Percentiles rank a stretch among this genome's conserved stretches.
phyloP scores from a whole-genome alignment of 1,140 invertebrate genomes.

The Ctenoplectra terminalis region DNA sequence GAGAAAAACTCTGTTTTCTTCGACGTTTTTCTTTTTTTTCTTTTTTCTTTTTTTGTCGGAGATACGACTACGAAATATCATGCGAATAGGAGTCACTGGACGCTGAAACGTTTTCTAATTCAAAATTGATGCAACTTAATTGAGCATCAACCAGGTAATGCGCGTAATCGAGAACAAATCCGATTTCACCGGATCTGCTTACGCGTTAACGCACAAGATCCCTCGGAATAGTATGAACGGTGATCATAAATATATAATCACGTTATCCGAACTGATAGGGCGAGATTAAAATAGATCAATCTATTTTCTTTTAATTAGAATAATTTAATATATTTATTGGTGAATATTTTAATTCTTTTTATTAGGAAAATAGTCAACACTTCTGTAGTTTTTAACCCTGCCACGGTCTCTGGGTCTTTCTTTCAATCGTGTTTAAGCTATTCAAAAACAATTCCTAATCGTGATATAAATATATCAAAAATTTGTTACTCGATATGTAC shows the following conservation, averaged over 20 bases:
- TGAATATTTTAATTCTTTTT: no score
- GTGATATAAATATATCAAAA: no score
- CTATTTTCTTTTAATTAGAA: no score
- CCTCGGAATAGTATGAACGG: background rate
- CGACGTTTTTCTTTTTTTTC: background rate
- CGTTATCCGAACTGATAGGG: no score
- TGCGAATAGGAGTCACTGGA: background rate
- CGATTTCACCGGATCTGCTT: slow-evolving; percentile 42
- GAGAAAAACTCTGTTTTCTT: background rate
- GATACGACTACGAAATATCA: background rate
- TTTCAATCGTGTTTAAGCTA: no score
- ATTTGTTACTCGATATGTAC: no score
- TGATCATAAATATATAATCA: background rate
- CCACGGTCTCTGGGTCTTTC: no score
- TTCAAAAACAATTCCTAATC: no score
- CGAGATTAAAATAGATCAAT: no score
- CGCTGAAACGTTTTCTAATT: slow-evolving; percentile 17
- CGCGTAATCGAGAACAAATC: slow-evolving; percentile 32
- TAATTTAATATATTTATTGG: no score
- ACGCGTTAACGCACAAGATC: background rate
- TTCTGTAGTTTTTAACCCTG: no score
- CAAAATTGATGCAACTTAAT: slow-evolving; percentile 24
- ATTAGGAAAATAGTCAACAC: no score
- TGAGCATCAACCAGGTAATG: slow-evolving; percentile 31
- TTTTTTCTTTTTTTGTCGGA: background rate